Conservation (phyloP, 2,888 invertebrate genomes). For the Machimus atricapillus region DNA sequence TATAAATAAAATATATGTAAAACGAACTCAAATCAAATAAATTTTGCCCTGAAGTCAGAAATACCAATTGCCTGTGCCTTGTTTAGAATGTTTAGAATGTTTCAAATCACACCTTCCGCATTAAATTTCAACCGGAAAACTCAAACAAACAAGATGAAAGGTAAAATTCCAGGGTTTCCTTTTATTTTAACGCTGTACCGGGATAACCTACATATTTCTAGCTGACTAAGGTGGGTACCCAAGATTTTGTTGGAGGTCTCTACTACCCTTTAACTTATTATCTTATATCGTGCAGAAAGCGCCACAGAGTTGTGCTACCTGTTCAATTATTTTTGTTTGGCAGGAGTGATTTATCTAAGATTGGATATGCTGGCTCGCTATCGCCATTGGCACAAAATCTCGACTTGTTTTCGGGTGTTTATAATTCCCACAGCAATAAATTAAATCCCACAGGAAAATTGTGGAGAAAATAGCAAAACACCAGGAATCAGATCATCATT, state of each 20-base stretch:
- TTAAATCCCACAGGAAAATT: slow-evolving; percentile 34
- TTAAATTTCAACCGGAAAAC: not conserved
- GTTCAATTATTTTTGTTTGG: slow-evolving; percentile 35
- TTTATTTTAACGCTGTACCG: not conserved
- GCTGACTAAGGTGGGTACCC: not conserved
- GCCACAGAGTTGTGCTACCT: not conserved
- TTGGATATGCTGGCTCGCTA: slow-evolving; percentile 17
- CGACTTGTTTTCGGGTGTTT: slow-evolving; percentile 14
- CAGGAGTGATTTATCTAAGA: slow-evolving; percentile 32
- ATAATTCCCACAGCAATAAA: slow-evolving; percentile 38
- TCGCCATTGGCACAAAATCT: slow-evolving; percentile 21
- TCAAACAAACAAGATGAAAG: not conserved
- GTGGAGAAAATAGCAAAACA: slow-evolving; percentile 23
- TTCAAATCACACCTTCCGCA: not conserved
- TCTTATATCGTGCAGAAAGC: slow-evolving; percentile 15
- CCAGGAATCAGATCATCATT: slow-evolving; percentile 25
- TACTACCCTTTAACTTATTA: slow-evolving; percentile 9
- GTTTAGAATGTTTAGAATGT: not conserved
- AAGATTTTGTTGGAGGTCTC: not conserved
- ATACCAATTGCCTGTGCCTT: not conserved
- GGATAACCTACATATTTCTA: not conserved
- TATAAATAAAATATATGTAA: not conserved
- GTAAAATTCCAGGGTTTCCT: not conserved
- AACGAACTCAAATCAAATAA: not conserved
- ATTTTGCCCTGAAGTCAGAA: not conserved